Evolutionary conservation across 2,113 vertebrate species (phyloP), one percentile per base, ranked within the genome.

Genomic region (Gymnogyps californianus): DNA sequence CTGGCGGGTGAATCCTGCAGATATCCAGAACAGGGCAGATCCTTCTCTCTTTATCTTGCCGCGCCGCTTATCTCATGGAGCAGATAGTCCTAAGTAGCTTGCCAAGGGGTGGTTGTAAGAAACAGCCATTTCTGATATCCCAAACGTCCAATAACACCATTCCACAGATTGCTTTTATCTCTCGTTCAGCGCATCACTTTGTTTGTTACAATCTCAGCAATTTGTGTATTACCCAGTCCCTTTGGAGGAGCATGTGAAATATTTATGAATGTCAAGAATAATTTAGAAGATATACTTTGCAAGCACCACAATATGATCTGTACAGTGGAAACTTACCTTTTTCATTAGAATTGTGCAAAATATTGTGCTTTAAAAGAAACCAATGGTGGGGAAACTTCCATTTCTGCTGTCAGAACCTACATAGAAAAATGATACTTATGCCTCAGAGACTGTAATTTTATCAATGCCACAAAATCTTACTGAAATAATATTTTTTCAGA

Each of bases 251-350:
- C 14, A 65, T n/a, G 49, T 94, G 65, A 95, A 95, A 92, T 90
- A 93, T 94, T 97, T 89, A 93, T 95, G 83, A 96, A 89, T 71
- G 52, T 51, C 24, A 89, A 80, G 76, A 76, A 95, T 78, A 94
- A 46, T 78, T 96, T 82, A 83, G 67, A 96, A 93, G 58, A 92
- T 42, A 26, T 40, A 44, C 83, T 93, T 95, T 91, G 36, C 40
- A 81, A 94, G 55, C 82, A 46, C 10, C 28, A 47, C 36, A 46
- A 34, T 84, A 44, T 32, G 47, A 80, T 84, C 61, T 76, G 12
- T 44, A 70, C 11, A 57, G 64, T n/a, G 34, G 62, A 96, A 97
- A 92, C 26, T 9, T 76, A 78, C 2, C 5, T 32, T 91, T 96
- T 96, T 81, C 44, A 34, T 91, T 61, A 90, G 25, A 94, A 89